Evolutionary conservation across 2,888 invertebrate species (phyloP), one percentile per base, ranked within the genome.

Genomic region (Lutraria lutraria): DNA sequence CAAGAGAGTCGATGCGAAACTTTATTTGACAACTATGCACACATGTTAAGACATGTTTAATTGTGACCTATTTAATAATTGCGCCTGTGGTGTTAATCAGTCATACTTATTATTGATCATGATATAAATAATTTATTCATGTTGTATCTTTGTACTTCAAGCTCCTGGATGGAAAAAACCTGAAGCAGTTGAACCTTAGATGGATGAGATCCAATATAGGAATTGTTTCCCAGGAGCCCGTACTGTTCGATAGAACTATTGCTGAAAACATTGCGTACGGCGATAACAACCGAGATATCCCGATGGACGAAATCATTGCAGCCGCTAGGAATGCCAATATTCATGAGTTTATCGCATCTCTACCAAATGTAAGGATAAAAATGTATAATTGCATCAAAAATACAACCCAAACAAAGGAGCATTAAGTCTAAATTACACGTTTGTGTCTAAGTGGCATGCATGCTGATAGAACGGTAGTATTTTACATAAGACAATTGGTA

Each of bases 241-340:
- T 98, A 0, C 97, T 99, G 0, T 99, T 99, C 96, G 98, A 98
- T 96, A 97, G 98, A 86, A 98, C 98, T 8, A 98, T 99, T 88
- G 97, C 97, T 0, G 98, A 99, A 93, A 99, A 99, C 96, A 99
- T 99, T 93, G 98, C 98, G 0, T 99, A 99, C 95, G 99, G 99
- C 12, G 98, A 98, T 95, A 98, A 98, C 95, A 96, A 97, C 0
- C 97, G 98, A 21, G 96, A 94, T 0, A 97, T 98, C 0, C 95
- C 97, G 3, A 97, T 97, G 96, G 97, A 97, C 80, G 98, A 98
- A 95, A 97, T 99, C 81, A 98, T 98, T 0, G 92, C 86, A 72
- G 96, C 93, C 97, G 98, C 94, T 0, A 98, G 98, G 94, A 98
- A 98, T 95, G 98, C 99, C 0, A 99, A 97, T 95, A 98, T 99